Evolutionary conservation across 1,140 invertebrate species (phyloP), one percentile per base, ranked within the genome.

Genomic region (Nilaparvata lugens): DNA sequence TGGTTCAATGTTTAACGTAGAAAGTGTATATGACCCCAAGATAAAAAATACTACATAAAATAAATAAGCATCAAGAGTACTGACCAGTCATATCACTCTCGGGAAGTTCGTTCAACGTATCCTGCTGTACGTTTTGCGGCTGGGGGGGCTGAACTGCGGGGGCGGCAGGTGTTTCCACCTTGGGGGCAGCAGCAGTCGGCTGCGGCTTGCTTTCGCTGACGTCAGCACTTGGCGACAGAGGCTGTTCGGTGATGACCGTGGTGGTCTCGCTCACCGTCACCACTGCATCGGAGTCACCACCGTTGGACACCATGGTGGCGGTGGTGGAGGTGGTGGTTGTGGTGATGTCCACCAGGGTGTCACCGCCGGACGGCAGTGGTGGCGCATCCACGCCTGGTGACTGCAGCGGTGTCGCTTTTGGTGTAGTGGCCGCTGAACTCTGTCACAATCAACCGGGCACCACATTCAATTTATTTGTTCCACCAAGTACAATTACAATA

Each of bases 331-430:
- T 54, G 45, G 53, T 58, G 40, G 51, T 59, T 9, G 21, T 52
- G 35, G 45, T 52, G 35, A 21, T 28, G 14, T 21, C 58, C 24
- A 43, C 56, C n/a, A 31, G 24, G 16, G 59, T 40, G 19, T 52
- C 31, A 5, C 45, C 24, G 25, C 19, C 57, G 14, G 43, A 42
- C 14, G 24, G 48, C 21, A 64, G 31, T 28, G 73, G 68, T 9
- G 71, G 70, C 42, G 73, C 70, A 64, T 82, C 80, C 23, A 72
- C 70, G 3, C 74, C 74, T 0, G 81, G 81, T 63, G 79, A 81
- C 58, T 80, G 78, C 45, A 80, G 62, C 2, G 81, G 81, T 31
- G 79, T 81, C 19, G 76, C 75, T 62, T 74, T 77, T 5, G 79
- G 78, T 14, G 78, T 81, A 21, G 58, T 45, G 18, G 59, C 40